Conservation (phyloP, 2,797 vertebrate species). For the Rhinichthys osculus region DNA sequence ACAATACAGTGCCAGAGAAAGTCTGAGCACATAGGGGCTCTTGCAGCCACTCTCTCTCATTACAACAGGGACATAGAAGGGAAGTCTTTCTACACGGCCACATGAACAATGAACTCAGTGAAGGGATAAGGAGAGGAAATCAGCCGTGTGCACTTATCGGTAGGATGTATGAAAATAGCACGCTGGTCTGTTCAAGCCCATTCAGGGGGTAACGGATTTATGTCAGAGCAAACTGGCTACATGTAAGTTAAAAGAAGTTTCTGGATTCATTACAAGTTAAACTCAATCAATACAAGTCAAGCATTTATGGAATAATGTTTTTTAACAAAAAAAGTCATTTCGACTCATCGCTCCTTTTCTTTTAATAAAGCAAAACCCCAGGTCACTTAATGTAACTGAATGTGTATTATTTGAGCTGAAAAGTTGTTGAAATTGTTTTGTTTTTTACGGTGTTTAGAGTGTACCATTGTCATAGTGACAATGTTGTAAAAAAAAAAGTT, state of each 20-base stretch:
- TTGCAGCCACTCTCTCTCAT: slow-evolving; percentile 42
- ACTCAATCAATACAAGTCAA: neutral
- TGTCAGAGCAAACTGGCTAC: slow-evolving; percentile 14
- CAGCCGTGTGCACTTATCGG: slow-evolving; percentile 51
- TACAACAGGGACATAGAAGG: slow-evolving; percentile 37
- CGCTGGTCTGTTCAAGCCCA: slow-evolving; percentile 25
- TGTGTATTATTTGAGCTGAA: neutral
- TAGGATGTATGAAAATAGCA: slow-evolving; percentile 52
- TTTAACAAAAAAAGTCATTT: neutral
- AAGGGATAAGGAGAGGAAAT: slow-evolving; percentile 52
- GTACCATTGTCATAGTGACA: neutral
- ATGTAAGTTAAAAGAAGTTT: slow-evolving; percentile 3
- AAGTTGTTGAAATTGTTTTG: neutral
- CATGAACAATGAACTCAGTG: slow-evolving; percentile 45
- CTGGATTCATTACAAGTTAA: neutral
- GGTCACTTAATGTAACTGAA: neutral
- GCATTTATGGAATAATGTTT: neutral
- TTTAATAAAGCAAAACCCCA: neutral
- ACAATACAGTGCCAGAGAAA: slow-evolving; percentile 1
- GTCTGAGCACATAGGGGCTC: slow-evolving; percentile 5
- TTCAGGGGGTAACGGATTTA: slow-evolving; percentile 19
- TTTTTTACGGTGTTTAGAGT: neutral
- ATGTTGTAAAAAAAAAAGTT: neutral
- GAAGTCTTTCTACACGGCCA: slow-evolving; percentile 27
- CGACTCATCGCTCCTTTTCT: neutral